Base-by-base conservation (phyloP, 1,140 invertebrate genomes). In the Conopomorpha cramerella region DNA sequence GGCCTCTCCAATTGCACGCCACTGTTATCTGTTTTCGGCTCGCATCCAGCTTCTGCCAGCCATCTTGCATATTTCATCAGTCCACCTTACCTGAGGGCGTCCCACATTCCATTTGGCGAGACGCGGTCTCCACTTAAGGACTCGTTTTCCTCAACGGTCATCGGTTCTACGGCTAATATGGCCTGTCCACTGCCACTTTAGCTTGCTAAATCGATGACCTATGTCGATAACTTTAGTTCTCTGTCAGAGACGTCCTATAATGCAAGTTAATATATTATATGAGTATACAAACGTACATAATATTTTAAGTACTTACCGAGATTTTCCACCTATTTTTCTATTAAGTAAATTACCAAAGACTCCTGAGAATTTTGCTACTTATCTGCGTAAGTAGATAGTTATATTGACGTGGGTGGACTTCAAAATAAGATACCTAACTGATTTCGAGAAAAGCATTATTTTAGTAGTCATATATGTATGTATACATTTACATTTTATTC, bases 191-290 rank as follows among this genome's bases (percentile, higher is more conserved):
- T 23, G 19, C 19, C 19, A 23, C 19, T 29, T 29, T 11, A 13
- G 13, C 28, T 4, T 29, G 28, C 13, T 29, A 13, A 13, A 7
- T 11, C 28, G 3, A 7, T 29, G 4, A 11, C 6, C 13, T 29
- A 29, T 29, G 28, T 29, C 13, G 28, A 11, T 29, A 13, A 29
- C 13, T 29, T 13, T 29, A 29, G 28, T 29, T 29, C 28, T 23
- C 19, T 10, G 4, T 4, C 19, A 10, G 19, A 23, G 4, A n/a
- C n/a, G n/a, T n/a, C n/a, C n/a, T n/a, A n/a, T n/a, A n/a, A n/a
- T n/a, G n/a, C n/a, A n/a, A n/a, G n/a, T n/a, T n/a, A n/a, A n/a
- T n/a, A 25, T 25, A 25, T 7, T 25, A 25, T 25, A n/a, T 25
- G n/a, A 7, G 23, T 25, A 25, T 25, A n/a, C n/a, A 25, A n/a